phyloP scores from a whole-genome alignment of 2,888 invertebrate species.

The Agonopterix subpropinquella region DNA sequence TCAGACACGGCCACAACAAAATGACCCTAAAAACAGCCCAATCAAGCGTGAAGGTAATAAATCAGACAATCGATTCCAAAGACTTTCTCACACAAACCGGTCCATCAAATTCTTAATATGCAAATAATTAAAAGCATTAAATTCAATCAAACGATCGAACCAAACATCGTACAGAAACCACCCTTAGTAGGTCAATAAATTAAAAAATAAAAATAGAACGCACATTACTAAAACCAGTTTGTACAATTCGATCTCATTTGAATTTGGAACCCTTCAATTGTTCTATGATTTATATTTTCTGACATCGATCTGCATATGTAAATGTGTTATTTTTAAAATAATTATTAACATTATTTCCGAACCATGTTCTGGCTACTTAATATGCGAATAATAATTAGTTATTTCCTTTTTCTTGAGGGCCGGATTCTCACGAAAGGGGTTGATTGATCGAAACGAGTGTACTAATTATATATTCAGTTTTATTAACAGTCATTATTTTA shows the following conservation, averaged over 20 bases:
- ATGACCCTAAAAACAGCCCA: slow-evolving; percentile 14
- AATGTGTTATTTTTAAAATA: slow-evolving; percentile 38
- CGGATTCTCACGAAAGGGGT: slow-evolving; percentile 65
- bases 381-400: slow-evolving; percentile 71
- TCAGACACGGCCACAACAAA: not conserved
- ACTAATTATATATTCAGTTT: slow-evolving; percentile 7
- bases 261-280: slow-evolving; percentile 48
- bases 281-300: slow-evolving; percentile 69
- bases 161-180: slow-evolving; percentile 21
- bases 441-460: slow-evolving; percentile 43
- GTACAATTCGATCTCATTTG: slow-evolving; percentile 27
- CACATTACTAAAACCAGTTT: slow-evolving; percentile 50
- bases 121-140: slow-evolving; percentile 46
- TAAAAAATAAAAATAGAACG: slow-evolving; percentile 41
- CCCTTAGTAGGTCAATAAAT: slow-evolving; percentile 63
- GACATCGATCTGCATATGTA: slow-evolving; percentile 60
- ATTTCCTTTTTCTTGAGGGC: slow-evolving; percentile 50
- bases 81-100: slow-evolving; percentile 49
- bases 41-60: slow-evolving; percentile 49
- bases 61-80: slow-evolving; percentile 30
- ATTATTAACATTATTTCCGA: slow-evolving; percentile 48
- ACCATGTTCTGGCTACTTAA: slow-evolving; percentile 46
- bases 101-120: slow-evolving; percentile 51
- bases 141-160: slow-evolving; percentile 30
- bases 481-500: not conserved